Evolutionary conservation across 2,113 vertebrate species (phyloP).

Genomic region (Sakesphorus luctuosus): DNA sequence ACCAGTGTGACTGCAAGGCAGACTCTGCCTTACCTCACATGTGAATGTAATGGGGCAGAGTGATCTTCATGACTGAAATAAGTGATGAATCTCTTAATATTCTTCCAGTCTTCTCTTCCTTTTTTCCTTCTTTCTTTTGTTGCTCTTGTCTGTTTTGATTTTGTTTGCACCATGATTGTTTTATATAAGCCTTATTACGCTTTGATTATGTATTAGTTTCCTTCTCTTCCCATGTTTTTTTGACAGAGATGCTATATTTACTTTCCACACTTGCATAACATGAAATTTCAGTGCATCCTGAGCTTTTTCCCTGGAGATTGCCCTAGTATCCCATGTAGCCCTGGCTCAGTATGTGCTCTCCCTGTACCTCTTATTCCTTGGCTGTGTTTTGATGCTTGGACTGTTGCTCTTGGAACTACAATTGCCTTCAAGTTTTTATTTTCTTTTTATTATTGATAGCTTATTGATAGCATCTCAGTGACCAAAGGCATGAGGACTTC

Average conservation of each 20-base stretch:
- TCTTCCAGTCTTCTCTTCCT: neutral
- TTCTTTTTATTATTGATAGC: neutral
- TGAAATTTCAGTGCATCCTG: neutral
- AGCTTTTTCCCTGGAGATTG: neutral
- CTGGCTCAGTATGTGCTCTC: neutral
- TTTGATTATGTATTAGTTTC: neutral
- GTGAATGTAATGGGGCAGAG: neutral
- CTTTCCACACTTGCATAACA: neutral
- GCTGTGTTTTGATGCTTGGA: neutral
- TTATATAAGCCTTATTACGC: neutral
- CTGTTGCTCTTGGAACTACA: neutral
- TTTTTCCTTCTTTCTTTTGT: neutral
- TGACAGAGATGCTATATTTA: neutral
- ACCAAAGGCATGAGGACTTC: neutral
- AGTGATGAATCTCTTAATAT: neutral
- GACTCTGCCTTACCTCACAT: neutral
- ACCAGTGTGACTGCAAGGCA: neutral
- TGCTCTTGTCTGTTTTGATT: neutral
- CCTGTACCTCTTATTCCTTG: neutral
- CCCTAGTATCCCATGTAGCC: accelerated
- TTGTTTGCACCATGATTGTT: neutral
- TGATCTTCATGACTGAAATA: neutral
- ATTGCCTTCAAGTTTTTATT: neutral
- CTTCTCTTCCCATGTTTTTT: neutral
- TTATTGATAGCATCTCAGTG: neutral